These are phyloP conservation scores for Brachycybe producta DNA, from an alignment of 2,888 invertebrate species.

Conservation along the genomic window DNA sequence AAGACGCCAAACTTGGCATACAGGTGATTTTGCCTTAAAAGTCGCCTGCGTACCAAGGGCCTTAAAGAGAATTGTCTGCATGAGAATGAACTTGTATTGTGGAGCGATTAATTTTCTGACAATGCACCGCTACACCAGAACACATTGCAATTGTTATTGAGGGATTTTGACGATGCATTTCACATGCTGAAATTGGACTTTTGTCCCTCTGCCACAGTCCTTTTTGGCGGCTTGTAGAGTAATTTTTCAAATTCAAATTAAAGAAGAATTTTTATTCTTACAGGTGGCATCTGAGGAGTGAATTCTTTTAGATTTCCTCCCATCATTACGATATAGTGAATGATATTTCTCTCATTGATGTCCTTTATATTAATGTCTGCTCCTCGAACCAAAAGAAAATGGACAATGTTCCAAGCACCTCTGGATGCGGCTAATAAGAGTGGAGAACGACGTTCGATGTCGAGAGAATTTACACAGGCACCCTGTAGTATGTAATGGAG, in stretches of 20 bases:
- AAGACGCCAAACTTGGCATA: too few relatives aligned
- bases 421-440: conserved; percentile 66
- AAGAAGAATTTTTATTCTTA: conserved; percentile 8
- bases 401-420: conserved; percentile 69
- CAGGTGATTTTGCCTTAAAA: too few relatives aligned
- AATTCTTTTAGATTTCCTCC: conserved; percentile 67
- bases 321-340: conserved; percentile 75
- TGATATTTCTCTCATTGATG: conserved; percentile 60
- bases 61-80: too few relatives aligned
- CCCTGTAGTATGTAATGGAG: conserved; percentile 41
- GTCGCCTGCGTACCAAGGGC: too few relatives aligned
- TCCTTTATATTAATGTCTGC: conserved; percentile 68
- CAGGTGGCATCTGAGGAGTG: conserved; percentile 33
- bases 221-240: too few relatives aligned
- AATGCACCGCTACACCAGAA: too few relatives aligned
- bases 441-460: conserved; percentile 66
- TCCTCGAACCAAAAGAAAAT: conserved; percentile 53
- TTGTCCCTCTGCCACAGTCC: not conserved
- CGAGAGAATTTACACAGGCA: conserved; percentile 64
- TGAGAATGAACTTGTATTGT: too few relatives aligned
- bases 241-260: too few relatives aligned
- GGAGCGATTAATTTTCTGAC: too few relatives aligned
- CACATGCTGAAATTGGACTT: too few relatives aligned
- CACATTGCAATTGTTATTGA: too few relatives aligned
- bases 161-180: too few relatives aligned